These are phyloP conservation scores for Bombus ignitus DNA, from an alignment of 1,140 invertebrate species.

Conservation along the genomic window DNA sequence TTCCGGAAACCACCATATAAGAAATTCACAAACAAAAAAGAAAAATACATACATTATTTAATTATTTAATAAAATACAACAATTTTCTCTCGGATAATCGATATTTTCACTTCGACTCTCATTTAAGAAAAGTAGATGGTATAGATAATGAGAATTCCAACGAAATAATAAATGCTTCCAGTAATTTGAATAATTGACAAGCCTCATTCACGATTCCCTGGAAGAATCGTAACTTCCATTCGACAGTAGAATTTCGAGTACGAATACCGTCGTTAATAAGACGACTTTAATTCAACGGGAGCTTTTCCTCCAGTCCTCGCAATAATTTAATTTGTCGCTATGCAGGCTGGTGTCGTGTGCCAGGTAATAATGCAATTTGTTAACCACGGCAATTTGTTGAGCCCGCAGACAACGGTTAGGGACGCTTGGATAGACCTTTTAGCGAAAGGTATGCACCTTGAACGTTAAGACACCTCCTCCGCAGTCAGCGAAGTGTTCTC, in stretches of 20 bases:
- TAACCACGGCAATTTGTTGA: too few relatives aligned
- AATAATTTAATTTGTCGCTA: slow-evolving; percentile 44
- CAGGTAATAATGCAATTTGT: slow-evolving; percentile 43
- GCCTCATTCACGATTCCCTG: not conserved
- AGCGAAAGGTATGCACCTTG: not conserved
- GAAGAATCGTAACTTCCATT: not conserved
- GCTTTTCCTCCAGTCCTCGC: not conserved
- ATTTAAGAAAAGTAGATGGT: not conserved
- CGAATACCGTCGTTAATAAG: not conserved
- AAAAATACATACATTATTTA: too few relatives aligned
- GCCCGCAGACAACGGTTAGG: not conserved
- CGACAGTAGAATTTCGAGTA: not conserved
- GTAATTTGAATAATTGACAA: not conserved
- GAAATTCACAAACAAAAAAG: too few relatives aligned
- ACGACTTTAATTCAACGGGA: not conserved
- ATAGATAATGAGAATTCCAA: not conserved
- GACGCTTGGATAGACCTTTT: slow-evolving; percentile 22
- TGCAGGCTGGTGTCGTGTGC: slow-evolving; percentile 14
- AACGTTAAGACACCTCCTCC: not conserved
- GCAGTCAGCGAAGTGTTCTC: slow-evolving; percentile 14
- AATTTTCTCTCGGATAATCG: too few relatives aligned
- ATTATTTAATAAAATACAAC: too few relatives aligned
- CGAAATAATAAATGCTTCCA: not conserved
- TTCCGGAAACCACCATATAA: too few relatives aligned
- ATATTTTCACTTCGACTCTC: too few relatives aligned